These are phyloP conservation scores for Linnaemya vulpina DNA, from an alignment of 2,888 invertebrate genomes.

Conservation along the genomic window DNA sequence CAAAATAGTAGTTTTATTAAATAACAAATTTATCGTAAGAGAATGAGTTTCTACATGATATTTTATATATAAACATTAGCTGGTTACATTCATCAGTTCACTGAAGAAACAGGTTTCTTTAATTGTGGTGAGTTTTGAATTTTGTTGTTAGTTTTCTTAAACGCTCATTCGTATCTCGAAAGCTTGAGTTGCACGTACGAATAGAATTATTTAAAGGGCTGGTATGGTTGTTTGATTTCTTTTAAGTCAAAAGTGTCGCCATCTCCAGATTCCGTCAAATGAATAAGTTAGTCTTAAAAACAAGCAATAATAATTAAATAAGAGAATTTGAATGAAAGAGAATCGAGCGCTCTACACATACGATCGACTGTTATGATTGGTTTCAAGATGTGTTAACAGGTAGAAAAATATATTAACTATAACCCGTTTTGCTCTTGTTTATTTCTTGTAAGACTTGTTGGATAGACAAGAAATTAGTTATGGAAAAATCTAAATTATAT, in stretches of 20 bases:
- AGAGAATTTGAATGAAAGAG: slow-evolving; percentile 19
- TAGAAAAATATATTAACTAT: too few relatives aligned
- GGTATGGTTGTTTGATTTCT: slow-evolving; percentile 9
- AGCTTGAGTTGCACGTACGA: slow-evolving; percentile 27
- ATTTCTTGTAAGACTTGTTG: too few relatives aligned
- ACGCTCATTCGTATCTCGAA: slow-evolving; percentile 13
- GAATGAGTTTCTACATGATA: neutral
- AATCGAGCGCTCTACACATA: slow-evolving; percentile 6
- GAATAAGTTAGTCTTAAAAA: neutral
- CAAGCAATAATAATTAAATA: neutral
- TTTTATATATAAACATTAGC: neutral
- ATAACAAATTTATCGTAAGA: neutral
- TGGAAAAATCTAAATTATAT: too few relatives aligned
- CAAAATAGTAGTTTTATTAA: slow-evolving; percentile 47
- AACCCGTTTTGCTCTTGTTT: too few relatives aligned
- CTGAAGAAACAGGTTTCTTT: slow-evolving; percentile 48
- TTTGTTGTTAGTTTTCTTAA: slow-evolving; percentile 5
- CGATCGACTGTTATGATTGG: neutral
- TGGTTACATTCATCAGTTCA: neutral
- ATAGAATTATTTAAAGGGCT: slow-evolving; percentile 21
- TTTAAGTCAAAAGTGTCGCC: slow-evolving; percentile 49
- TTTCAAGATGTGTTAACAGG: neutral
- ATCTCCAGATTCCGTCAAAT: slow-evolving; percentile 36
- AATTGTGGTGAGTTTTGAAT: slow-evolving; percentile 57
- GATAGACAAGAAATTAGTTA: too few relatives aligned